Evolutionary conservation across 2,888 invertebrate genomes (phyloP).

Genomic region (Nemotelus pantherinus): DNA sequence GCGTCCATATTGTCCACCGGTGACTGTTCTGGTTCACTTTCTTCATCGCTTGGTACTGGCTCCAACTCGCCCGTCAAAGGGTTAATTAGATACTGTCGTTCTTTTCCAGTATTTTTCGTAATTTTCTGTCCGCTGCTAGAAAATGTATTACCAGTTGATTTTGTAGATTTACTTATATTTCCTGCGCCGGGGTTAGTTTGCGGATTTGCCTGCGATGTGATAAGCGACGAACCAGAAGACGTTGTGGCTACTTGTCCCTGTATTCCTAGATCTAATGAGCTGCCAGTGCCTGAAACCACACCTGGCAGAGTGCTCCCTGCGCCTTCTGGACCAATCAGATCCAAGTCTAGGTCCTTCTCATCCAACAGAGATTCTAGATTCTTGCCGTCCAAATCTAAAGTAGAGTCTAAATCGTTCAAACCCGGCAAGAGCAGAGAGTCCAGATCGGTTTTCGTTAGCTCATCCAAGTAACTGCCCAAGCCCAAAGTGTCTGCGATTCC

Average conservation of each 20-base stretch:
- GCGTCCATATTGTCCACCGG: slow-evolving; percentile 60
- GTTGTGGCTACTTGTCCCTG: not conserved
- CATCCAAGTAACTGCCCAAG: slow-evolving; percentile 57
- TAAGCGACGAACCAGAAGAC: not conserved
- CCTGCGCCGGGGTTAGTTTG: not conserved
- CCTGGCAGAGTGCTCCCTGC: slow-evolving; percentile 56
- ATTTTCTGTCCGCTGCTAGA: not conserved
- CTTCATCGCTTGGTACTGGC: slow-evolving; percentile 76
- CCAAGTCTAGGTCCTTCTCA: slow-evolving; percentile 63
- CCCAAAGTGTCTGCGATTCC: slow-evolving; percentile 47
- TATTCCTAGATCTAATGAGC: not conserved
- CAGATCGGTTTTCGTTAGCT: slow-evolving; percentile 67
- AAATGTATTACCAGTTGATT: not conserved
- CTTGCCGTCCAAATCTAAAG: slow-evolving; percentile 62
- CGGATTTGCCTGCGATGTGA: not conserved
- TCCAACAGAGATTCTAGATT: slow-evolving; percentile 63
- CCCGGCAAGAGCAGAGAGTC: slow-evolving; percentile 73
- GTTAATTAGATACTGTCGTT: slow-evolving; percentile 86
- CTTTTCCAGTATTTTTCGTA: slow-evolving; percentile 69
- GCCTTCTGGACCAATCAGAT: slow-evolving; percentile 65
- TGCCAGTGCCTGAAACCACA: not conserved
- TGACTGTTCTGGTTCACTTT: slow-evolving; percentile 73
- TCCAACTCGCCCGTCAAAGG: slow-evolving; percentile 89
- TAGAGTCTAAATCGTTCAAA: slow-evolving; percentile 68
- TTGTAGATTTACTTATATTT: not conserved